phyloP scores from a whole-genome alignment of 2,888 invertebrate species.

The Lobophora halterata region DNA sequence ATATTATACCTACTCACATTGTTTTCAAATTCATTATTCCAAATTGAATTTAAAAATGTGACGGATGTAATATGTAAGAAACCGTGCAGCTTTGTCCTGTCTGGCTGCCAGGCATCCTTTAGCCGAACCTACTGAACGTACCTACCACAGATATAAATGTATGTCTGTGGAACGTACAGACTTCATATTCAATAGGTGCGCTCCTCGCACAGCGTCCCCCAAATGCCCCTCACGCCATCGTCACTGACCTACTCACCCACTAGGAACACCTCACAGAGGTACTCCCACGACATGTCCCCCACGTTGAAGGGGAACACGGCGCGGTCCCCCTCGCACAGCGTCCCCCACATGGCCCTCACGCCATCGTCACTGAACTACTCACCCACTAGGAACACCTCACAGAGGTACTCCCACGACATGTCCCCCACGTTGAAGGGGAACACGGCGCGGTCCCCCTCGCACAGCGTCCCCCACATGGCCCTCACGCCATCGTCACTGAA shows the following conservation, averaged over 20 bases:
- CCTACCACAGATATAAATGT: no score
- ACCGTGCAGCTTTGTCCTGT: no score
- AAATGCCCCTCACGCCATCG: background rate
- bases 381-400: constrained; percentile 67
- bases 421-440: constrained; percentile 87
- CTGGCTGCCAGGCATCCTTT: no score
- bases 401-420: constrained; percentile 85
- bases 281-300: constrained; percentile 86
- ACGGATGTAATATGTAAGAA: no score
- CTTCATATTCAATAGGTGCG: no score
- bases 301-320: constrained; percentile 87
- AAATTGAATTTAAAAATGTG: no score
- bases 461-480: constrained; percentile 79
- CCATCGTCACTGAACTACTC: constrained; percentile 25
- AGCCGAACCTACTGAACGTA: no score
- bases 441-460: constrained; percentile 78
- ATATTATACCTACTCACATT: no score
- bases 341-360: background rate
- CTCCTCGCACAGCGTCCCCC: no score
- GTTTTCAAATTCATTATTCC: no score
- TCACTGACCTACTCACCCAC: constrained; percentile 48
- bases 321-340: no score
- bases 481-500: constrained; percentile 83
- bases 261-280: constrained; percentile 62
- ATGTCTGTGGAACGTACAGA: no score